Base-by-base conservation (phyloP, 2,113 vertebrate genomes). In the Hylia prasina region DNA sequence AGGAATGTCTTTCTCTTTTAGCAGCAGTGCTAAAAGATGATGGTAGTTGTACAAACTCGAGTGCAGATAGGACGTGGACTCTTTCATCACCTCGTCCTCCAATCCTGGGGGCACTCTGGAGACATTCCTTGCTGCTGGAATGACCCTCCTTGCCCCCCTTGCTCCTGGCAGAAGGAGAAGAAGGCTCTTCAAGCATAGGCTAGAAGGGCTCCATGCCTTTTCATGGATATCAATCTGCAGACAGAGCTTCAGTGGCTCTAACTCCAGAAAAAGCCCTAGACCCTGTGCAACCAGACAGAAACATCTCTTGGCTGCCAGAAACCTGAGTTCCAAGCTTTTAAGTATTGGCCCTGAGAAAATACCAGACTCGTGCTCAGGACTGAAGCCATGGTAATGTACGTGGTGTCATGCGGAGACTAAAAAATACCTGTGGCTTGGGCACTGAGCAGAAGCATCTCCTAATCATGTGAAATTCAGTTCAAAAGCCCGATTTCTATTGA, bases 71-170 rank as follows among this genome's bases (percentile, higher is more conserved):
- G 77, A 64, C 3, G 4, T 37, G 64, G 76, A 48, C 19, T 4
- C 79, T 92, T 92, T 93, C 79, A 86, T 75, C 71, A 39, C 93
- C 76, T 95, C 84, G 82, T 78, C 37, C 51, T 87, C 56, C 56
- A 33, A 42, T 81, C 39, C 68, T 47, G 28, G 0, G 1, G n/a
- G 85, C 51, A 25, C 57, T 19, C 71, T 73, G 65, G 81, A 79
- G 61, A 35, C 57, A 57, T 88, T 91, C 58, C 90, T 86, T 0
- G 0, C 44, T 68, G 88, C 75, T 20, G 23, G 71, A 83, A 39
- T 79, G 76, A 82, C 48, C 68, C 50, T 73, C 9, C 45, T 87
- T 4, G 0, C 25, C 28, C 27, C 40, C 25, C 10, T 51, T 78
- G 70, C 53, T 82, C 48, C 61, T 66, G 69, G 47, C 76, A 70